Conservation (phyloP, 2,888 invertebrate genomes). For the Amblyjoppa fuscipennis region DNA sequence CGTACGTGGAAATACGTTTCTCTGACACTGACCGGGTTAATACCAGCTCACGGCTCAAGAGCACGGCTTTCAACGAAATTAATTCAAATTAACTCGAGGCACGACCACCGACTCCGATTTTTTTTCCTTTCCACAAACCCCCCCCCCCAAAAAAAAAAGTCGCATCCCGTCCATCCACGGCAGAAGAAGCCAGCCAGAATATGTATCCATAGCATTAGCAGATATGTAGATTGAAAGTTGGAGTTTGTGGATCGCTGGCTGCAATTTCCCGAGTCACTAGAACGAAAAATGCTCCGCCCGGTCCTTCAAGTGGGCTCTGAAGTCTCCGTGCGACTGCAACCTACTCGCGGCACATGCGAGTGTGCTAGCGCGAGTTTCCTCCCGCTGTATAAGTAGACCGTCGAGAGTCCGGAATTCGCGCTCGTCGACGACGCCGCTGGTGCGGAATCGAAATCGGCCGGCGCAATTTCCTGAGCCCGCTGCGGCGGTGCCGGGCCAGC, state of each 20-base stretch:
- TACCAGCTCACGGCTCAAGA: not conserved
- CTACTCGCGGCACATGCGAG: not conserved
- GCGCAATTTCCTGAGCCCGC: conserved; percentile 32
- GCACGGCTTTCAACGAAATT: not conserved
- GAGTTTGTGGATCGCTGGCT: not conserved
- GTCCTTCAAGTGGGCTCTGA: not conserved
- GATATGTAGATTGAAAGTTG: conserved; percentile 20
- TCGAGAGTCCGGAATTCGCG: conserved; percentile 31
- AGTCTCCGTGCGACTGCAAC: not conserved
- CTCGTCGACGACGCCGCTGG: conserved; percentile 10
- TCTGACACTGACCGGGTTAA: not conserved
- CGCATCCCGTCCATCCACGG: not conserved
- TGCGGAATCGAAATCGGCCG: conserved; percentile 40
- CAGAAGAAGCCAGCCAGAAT: conserved; percentile 15
- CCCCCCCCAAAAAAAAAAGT: not conserved
- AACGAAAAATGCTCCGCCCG: conserved; percentile 20
- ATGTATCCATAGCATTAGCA: conserved; percentile 17
- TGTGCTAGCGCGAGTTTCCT: not conserved
- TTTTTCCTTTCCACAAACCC: not conserved
- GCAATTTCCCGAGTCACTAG: conserved; percentile 20
- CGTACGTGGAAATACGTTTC: no score
- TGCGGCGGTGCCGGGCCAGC: not conserved
- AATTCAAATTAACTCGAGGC: conserved; percentile 35
- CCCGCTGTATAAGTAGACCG: not conserved
- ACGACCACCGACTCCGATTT: not conserved